Evolutionary conservation across 1,140 invertebrate species (phyloP), one percentile per base, ranked within the genome.

Genomic region (Spodoptera frugiperda): DNA sequence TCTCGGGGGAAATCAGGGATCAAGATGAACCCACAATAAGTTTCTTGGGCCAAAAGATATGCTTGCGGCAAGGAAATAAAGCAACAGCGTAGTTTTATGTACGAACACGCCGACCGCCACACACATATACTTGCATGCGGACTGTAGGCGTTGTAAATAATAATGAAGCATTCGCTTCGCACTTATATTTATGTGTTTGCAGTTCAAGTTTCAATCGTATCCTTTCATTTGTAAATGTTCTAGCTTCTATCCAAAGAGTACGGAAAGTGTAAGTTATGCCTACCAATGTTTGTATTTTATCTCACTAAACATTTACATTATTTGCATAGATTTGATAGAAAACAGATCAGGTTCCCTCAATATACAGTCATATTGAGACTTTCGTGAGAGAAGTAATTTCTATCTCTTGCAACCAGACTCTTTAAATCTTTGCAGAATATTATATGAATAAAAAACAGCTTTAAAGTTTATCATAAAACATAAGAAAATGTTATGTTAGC

Each of bases 1-100:
- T 51, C 77, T 78, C 70, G 25, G n/a, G 76, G 70, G 77, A 78
- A 78, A 74, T 78, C 77, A 78, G 39, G 72, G 70, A 48, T 74
- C 30, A 78, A 49, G 61, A 68, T 78, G 51, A 68, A 78, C 33
- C 77, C 63, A 74, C 70, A 74, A 74, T 78, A 78, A 74, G 51
- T 74, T 78, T 39, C 54, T 70, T 63, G 39, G 51, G 30, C 57
- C 67, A 51, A 77, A 59, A 71, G 55, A 71, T 51, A 71, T 72
- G 68, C 68, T 72, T 57, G 68, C 68, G 68, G 68, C 68, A 57
- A 72, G 68, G 57, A 72, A 72, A 72, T 72, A 72, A 72, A 72
- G 68, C 68, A 72, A 53, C 17, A 25, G 30, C 9, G 53, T 44
- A 48, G 53, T 72, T 57, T 72, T 25, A 53, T 46, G 49, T 68